Base-by-base conservation (phyloP, 1,140 invertebrate genomes). In the Arctopsyche grandis region DNA sequence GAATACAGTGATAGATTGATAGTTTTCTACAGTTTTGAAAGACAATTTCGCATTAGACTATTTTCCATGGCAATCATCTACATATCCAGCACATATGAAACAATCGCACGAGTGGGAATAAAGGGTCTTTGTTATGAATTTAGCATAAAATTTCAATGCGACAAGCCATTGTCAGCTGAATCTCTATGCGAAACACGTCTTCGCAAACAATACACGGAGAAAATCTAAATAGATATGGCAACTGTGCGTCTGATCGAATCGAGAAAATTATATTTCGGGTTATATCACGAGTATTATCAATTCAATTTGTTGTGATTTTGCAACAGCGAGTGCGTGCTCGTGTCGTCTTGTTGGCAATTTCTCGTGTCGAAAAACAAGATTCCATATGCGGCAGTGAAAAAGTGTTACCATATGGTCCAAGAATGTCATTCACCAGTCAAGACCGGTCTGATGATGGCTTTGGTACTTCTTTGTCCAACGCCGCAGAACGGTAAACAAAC, bases 371-470 rank as follows among this genome's bases (percentile, higher is more conserved):
- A 76, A 66, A 69, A 44, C 75, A 77, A 69, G 58, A 69, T 77
- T 77, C 75, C 75, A 38, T 77, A 77, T 77, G 19, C 7, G 75
- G 75, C 60, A 69, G 21, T 21, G 75, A 48, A 76, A 77, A 77
- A 69, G 38, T 22, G 60, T 44, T 63, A 26, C 75, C 75, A 77
- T 77, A 77, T 77, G 75, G 75, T 77, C 60, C 60, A 66, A 77
- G 75, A 69, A 77, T 69, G 66, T 69, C 60, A 69, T 76, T 76
- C 74, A 76, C 63, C 19, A 66, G 24, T 4, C 48, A 10, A 52
- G 48, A 52, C 63, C 63, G 63, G 63, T 66, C 21, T 21, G 14
- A 60, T 60, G 19, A 52, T 52, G 48, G 48, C 10, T 1, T 1
- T 16, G 48, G 48, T 52, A 5, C 48, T 52, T 10, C 48, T 38